Base-by-base conservation (phyloP, 2,797 vertebrate species). In the Pseudotriccus pelzelni region DNA sequence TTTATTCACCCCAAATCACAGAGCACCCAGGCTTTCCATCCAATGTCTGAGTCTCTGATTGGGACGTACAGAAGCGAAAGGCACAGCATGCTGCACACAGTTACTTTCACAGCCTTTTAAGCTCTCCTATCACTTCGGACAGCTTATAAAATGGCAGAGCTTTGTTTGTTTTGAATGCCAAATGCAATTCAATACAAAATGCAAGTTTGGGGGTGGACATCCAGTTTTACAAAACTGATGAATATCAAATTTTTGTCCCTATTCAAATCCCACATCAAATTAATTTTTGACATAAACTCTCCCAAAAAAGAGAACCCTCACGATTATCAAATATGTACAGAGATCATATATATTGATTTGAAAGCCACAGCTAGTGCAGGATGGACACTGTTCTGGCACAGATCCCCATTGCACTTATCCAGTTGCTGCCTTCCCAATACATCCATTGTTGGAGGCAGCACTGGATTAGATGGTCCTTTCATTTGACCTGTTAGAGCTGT, bases 381-480 rank as follows among this genome's bases (percentile, higher is more conserved):
- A 17, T 41, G 32, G 24, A 30, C 18, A 30, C 11, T 6, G 5
- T 21, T 69, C 17, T 67, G 36, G 11, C 43, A 9, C 13, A 70
- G 36, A 46, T 27, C 5, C 7, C n/a, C 14, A 24, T 5, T 9
- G 39, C 12, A 12, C 9, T 82, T 46, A 21, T 0, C 0, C 6
- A 34, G 9, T 12, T 73, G 24, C 27, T 77, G 11, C 32, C 36
- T 79, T 87, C 43, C 50, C 19, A 64, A 13, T 5, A 47, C 12
- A 39, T 9, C 28, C 25, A 36, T 25, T 74, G 14, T 20, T 84
- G 39, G 23, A 83, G 21, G 39, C 20, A 75, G 49, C 23, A 9
- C 16, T 34, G 36, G 6, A 10, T 16, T 41, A 60, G 23, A 55
- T 0, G 1, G 39, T 58, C n/a, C 25, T 66, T 82, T 56, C 12